A percentile compares a stretch with the other conserved stretches of the same genome.
phyloP scores from a whole-genome alignment of 2,888 invertebrate genomes.

The Trissolcus japonicus region DNA sequence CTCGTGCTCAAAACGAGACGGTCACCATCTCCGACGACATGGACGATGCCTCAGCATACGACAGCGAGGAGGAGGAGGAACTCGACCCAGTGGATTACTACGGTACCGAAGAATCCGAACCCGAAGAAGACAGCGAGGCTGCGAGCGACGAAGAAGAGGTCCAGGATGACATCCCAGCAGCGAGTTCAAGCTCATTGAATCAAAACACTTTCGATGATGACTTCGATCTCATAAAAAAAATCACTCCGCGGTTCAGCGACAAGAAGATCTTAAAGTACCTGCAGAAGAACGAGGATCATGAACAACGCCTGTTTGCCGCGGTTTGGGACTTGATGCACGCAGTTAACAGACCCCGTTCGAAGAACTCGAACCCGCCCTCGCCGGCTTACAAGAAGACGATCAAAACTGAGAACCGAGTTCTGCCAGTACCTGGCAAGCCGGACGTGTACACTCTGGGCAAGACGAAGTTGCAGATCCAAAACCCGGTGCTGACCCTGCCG shows the following conservation, averaged over 20 bases:
- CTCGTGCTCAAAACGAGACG: not conserved
- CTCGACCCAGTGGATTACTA: not conserved
- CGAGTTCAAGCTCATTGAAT: not conserved
- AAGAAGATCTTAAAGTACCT: slow-evolving; percentile 22
- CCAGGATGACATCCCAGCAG: slow-evolving; percentile 5
- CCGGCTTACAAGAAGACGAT: not conserved
- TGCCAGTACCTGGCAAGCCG: slow-evolving; percentile 16
- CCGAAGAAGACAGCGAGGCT: not conserved
- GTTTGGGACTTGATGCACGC: slow-evolving; percentile 47
- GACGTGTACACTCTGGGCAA: not conserved
- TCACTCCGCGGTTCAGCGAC: slow-evolving; percentile 17
- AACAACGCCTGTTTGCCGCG: slow-evolving; percentile 20
- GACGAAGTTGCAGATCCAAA: not conserved
- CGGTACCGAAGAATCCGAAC: not conserved
- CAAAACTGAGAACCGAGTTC: not conserved
- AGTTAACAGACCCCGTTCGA: slow-evolving; percentile 14
- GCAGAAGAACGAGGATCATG: slow-evolving; percentile 24
- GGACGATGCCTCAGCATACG: not conserved
- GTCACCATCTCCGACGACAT: not conserved
- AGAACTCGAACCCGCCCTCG: not conserved
- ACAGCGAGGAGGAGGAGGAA: not conserved
- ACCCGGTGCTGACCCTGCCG: not conserved
- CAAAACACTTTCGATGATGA: slow-evolving; percentile 2
- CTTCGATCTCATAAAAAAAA: slow-evolving; percentile 17
- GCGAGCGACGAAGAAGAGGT: not conserved